These are phyloP conservation scores for Drosophila paranaensis DNA, from an alignment of 2,888 invertebrate genomes.

Conservation along the genomic window DNA sequence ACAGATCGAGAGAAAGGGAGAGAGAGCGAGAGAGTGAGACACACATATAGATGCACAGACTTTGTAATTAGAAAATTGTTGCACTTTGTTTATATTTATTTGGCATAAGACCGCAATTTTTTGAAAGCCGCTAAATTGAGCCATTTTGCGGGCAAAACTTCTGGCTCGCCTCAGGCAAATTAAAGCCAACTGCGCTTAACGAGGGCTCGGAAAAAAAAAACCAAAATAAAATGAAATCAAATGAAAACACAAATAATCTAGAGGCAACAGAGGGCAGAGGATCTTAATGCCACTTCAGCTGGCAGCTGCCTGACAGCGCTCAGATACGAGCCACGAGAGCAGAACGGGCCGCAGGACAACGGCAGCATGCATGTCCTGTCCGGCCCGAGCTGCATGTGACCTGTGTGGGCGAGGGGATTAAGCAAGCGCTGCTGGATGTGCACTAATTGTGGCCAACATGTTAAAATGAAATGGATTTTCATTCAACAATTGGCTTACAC, in stretches of 20 bases:
- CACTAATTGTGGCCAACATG: slow-evolving; percentile 83
- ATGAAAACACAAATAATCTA: slow-evolving; percentile 26
- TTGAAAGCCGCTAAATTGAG: slow-evolving; percentile 65
- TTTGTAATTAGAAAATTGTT: slow-evolving; percentile 79
- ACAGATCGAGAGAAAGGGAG: not conserved
- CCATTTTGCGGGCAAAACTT: slow-evolving; percentile 59
- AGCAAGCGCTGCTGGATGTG: slow-evolving; percentile 67
- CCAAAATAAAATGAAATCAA: not conserved
- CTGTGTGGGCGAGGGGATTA: slow-evolving; percentile 18
- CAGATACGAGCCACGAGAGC: slow-evolving; percentile 55
- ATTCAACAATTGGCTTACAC: slow-evolving; percentile 77
- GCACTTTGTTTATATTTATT: slow-evolving; percentile 70
- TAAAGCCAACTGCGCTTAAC: slow-evolving; percentile 33
- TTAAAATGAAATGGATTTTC: slow-evolving; percentile 84
- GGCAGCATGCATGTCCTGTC: slow-evolving; percentile 1
- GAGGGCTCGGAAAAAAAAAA: slow-evolving; percentile 8
- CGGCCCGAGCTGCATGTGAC: slow-evolving; percentile 3
- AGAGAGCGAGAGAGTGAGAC: too few relatives aligned
- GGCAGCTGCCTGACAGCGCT: slow-evolving; percentile 80
- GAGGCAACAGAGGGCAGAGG: slow-evolving; percentile 39
- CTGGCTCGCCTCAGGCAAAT: slow-evolving; percentile 34
- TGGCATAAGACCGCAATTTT: slow-evolving; percentile 64
- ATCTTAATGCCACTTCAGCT: slow-evolving; percentile 81
- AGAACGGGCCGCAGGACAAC: slow-evolving; percentile 1
- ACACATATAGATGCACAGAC: not conserved